Percentiles rank a stretch among this genome's conserved stretches.
Conservation (phyloP, 2,888 invertebrate species). For the Conomelus anceps region DNA sequence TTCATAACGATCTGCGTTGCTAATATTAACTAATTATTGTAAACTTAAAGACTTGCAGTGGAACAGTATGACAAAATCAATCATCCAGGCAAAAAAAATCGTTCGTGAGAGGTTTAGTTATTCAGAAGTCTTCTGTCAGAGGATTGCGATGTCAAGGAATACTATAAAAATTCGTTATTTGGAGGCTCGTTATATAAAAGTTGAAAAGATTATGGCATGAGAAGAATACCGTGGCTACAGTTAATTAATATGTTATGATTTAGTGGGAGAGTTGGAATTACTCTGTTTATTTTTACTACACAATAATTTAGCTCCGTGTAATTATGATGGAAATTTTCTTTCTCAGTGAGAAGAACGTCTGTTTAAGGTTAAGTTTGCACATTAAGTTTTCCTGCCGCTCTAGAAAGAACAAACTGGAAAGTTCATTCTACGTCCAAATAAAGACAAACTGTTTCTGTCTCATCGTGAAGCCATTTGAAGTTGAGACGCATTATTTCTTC, state of each 20-base stretch:
- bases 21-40: too few species aligned
- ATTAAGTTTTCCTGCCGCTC: background rate
- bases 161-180: too few species aligned
- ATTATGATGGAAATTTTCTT: background rate
- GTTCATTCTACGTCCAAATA: background rate
- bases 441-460: background rate
- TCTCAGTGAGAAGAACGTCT: background rate
- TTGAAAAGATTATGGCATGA: background rate
- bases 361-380: background rate
- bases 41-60: too few species aligned
- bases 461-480: background rate
- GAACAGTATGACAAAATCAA: too few species aligned
- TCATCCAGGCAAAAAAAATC: too few species aligned
- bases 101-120: too few species aligned
- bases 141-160: too few species aligned
- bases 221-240: background rate
- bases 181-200: too few species aligned
- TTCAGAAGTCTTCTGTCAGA: too few species aligned
- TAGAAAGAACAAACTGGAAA: background rate
- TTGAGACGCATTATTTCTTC: background rate
- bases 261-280: background rate
- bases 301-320: background rate
- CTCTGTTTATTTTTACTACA: background rate
- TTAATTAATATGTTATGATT: background rate
- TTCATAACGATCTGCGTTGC: too few species aligned